Conservation (phyloP, 2,797 vertebrate genomes). For the Peromyscus aztecus region DNA sequence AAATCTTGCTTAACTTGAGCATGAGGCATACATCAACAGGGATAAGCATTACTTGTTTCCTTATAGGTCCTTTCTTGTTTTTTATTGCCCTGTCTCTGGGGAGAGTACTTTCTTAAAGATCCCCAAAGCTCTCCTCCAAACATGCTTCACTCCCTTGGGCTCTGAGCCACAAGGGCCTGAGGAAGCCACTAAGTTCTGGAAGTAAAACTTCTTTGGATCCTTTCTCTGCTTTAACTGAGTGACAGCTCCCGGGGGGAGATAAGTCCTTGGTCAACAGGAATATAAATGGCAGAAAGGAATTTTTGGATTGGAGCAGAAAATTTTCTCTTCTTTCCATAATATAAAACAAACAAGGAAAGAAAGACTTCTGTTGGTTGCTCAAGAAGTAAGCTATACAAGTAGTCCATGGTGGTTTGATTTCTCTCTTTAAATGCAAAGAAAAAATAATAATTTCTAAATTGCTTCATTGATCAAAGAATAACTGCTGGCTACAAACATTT, state of each 20-base stretch:
- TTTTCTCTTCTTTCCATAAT: background rate
- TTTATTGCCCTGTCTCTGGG: background rate
- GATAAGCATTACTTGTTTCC: background rate
- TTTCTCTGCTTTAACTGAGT: background rate
- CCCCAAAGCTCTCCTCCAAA: background rate
- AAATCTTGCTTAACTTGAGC: background rate
- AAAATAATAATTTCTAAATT: constrained; percentile 73
- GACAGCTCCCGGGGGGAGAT: background rate
- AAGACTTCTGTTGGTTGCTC: background rate
- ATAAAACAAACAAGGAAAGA: background rate
- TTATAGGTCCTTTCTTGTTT: background rate
- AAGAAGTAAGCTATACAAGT: background rate
- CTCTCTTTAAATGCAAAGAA: constrained; percentile 68
- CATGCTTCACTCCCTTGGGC: background rate
- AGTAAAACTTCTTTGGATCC: background rate
- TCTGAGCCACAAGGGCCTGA: background rate
- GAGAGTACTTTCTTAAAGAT: background rate
- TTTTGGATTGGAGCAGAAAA: constrained; percentile 13
- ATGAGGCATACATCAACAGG: background rate
- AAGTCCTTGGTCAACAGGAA: background rate
- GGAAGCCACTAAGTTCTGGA: background rate
- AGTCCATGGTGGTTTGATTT: constrained; percentile 39
- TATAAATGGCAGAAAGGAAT: background rate
- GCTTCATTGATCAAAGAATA: constrained; percentile 75
- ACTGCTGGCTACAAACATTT: constrained; percentile 61